Evolutionary conservation across 2,888 invertebrate genomes (phyloP).

Genomic region (Zeuzera pyrina): DNA sequence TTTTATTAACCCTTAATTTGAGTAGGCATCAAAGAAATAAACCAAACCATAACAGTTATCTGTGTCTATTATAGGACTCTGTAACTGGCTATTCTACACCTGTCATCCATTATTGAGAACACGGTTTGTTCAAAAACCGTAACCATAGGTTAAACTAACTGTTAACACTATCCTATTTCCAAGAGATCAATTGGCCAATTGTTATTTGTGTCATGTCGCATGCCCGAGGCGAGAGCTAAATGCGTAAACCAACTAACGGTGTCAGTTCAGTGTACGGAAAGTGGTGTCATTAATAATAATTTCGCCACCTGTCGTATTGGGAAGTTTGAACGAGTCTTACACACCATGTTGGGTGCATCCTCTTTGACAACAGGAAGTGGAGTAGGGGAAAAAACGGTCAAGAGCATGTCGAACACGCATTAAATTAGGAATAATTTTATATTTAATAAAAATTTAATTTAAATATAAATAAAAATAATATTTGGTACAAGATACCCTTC

Average conservation of each 20-base stretch:
- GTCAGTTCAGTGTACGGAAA: constrained; percentile 65
- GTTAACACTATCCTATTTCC: constrained; percentile 30
- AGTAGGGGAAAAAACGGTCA: constrained; percentile 16
- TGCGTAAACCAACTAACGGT: constrained; percentile 65
- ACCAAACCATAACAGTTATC: too few species aligned
- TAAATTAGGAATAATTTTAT: too few species aligned
- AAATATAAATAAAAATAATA: too few species aligned
- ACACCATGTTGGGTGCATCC: constrained; percentile 36
- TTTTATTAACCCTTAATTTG: too few species aligned
- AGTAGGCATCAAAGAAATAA: too few species aligned
- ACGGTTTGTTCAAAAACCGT: neutral
- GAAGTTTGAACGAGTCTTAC: constrained; percentile 33
- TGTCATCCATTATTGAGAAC: neutral
- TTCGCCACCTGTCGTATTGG: constrained; percentile 50
- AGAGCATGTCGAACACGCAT: constrained; percentile 6
- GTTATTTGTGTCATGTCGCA: constrained; percentile 64
- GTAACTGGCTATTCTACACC: constrained; percentile 1
- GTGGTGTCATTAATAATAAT: constrained; percentile 61
- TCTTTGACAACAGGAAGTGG: constrained; percentile 20
- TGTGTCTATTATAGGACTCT: too few species aligned
- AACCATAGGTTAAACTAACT: constrained; percentile 19
- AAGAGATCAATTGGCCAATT: constrained; percentile 45
- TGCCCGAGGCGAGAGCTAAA: constrained; percentile 51
- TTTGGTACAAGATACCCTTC: too few species aligned
- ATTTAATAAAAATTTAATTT: too few species aligned